Evolutionary conservation across 2,113 vertebrate species (phyloP).

Genomic region (Kryptolebias marmoratus): DNA sequence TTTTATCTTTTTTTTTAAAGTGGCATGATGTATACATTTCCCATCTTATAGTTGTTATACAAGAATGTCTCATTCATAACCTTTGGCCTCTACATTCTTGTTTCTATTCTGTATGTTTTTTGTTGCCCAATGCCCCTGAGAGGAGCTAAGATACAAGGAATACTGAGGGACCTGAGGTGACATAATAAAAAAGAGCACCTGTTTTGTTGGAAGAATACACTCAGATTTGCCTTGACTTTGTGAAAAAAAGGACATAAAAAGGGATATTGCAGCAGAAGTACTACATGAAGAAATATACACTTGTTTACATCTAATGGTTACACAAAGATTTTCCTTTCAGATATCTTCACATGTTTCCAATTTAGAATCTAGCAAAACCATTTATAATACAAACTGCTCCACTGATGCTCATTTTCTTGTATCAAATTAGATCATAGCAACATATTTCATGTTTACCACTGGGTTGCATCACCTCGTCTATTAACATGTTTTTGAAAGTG

Average conservation of each 20-base stretch:
- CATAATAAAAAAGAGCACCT: not conserved
- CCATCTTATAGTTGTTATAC: not conserved
- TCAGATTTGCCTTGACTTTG: too few relatives aligned
- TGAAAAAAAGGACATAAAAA: not conserved
- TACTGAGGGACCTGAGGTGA: not conserved
- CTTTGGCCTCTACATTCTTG: not conserved
- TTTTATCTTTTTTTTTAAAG: not conserved
- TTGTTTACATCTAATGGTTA: not conserved
- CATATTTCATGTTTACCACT: not conserved
- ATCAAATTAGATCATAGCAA: not conserved
- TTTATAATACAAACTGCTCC: slow-evolving; percentile 7
- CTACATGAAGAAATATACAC: not conserved
- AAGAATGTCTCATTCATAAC: not conserved
- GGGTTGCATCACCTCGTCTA: not conserved
- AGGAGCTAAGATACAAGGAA: not conserved
- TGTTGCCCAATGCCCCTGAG: not conserved
- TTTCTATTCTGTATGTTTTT: too few relatives aligned
- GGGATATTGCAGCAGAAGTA: not conserved
- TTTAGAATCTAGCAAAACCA: not conserved
- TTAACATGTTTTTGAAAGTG: not conserved
- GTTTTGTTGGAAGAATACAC: not conserved
- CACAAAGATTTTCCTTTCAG: too few relatives aligned
- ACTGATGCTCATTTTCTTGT: not conserved
- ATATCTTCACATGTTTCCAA: not conserved
- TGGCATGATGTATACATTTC: too few relatives aligned